Conservation (phyloP, 30 jellyfish, hydroid and myxozoan genomes). For the Sanderia malayensis region DNA sequence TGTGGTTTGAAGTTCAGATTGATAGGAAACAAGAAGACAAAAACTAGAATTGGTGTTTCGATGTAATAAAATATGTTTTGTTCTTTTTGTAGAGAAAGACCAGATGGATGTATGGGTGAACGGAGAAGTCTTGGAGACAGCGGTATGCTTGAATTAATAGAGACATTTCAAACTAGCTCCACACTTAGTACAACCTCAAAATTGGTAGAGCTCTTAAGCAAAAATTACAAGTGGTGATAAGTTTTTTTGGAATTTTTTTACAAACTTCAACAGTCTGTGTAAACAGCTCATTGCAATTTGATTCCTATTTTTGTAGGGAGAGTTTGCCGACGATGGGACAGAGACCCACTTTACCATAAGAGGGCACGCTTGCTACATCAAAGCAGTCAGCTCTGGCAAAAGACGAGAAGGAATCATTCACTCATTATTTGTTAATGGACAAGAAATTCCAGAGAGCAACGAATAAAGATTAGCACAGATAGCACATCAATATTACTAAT, state of each 20-base stretch:
- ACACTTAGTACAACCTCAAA: too few relatives aligned
- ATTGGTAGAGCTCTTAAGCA: too few relatives aligned
- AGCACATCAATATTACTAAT: too few relatives aligned
- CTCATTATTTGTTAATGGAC: conserved; percentile 64
- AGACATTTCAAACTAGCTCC: too few relatives aligned
- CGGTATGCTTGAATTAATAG: conserved; percentile 86
- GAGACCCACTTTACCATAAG: conserved; percentile 94
- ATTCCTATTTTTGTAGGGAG: conserved; percentile 70
- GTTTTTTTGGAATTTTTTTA: too few relatives aligned
- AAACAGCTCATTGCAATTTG: background rate
- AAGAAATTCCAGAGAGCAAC: conserved; percentile 67
- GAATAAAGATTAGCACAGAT: conserved; percentile 32
- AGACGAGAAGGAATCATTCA: conserved; percentile 83
- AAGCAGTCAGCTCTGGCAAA: conserved; percentile 92
- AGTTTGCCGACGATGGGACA: conserved; percentile 91
- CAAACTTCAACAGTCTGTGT: too few relatives aligned
- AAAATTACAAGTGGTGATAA: too few relatives aligned
- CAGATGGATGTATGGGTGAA: conserved; percentile 97
- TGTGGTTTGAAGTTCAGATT: too few relatives aligned
- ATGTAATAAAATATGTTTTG: too few relatives aligned
- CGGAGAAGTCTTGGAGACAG: conserved; percentile 90
- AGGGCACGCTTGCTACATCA: conserved; percentile 74
- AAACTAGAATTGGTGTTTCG: too few relatives aligned
- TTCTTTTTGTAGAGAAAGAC: conserved; percentile 79
- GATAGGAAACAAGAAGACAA: too few relatives aligned